Conservation (phyloP, 1,140 invertebrate genomes). For the Plodia interpunctella region DNA sequence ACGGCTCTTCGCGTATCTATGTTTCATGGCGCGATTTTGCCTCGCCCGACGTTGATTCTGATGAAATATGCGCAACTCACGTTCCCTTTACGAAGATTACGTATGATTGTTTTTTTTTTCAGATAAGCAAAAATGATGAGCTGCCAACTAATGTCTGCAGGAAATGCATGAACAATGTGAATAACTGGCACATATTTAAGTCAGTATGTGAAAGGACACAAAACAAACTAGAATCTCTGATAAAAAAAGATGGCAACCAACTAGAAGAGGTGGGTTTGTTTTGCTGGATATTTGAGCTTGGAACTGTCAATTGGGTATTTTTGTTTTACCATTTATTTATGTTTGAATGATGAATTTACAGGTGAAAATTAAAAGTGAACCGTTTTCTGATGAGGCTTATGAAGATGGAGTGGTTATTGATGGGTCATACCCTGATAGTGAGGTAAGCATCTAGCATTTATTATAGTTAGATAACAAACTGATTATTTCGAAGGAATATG, state of each 20-base stretch:
- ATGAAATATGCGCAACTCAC: constrained; percentile 63
- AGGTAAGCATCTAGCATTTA: constrained; percentile 40
- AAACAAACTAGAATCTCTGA: constrained; percentile 74
- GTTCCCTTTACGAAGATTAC: constrained; percentile 56
- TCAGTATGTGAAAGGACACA: constrained; percentile 76
- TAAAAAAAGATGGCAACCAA: constrained; percentile 69
- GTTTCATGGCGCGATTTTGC: constrained; percentile 63
- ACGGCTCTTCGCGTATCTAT: constrained; percentile 67
- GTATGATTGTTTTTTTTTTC: constrained; percentile 60
- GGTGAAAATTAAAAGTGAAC: constrained; percentile 74
- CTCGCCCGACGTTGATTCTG: constrained; percentile 45
- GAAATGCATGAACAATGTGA: constrained; percentile 77
- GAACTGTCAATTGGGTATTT: constrained; percentile 43
- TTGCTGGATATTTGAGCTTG: constrained; percentile 45
- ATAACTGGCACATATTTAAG: constrained; percentile 78
- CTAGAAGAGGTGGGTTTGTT: constrained; percentile 70
- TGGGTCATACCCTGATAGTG: constrained; percentile 65
- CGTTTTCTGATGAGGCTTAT: constrained; percentile 65
- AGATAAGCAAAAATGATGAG: constrained; percentile 77
- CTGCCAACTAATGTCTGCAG: constrained; percentile 78
- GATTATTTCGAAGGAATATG: too few relatives aligned
- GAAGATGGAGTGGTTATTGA: constrained; percentile 76
- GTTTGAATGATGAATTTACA: constrained; percentile 54
- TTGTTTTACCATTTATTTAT: constrained; percentile 33
- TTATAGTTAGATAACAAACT: neutral